These are phyloP conservation scores for Synergus laeviventris DNA, from an alignment of 2,888 invertebrate species.

Conservation along the genomic window DNA sequence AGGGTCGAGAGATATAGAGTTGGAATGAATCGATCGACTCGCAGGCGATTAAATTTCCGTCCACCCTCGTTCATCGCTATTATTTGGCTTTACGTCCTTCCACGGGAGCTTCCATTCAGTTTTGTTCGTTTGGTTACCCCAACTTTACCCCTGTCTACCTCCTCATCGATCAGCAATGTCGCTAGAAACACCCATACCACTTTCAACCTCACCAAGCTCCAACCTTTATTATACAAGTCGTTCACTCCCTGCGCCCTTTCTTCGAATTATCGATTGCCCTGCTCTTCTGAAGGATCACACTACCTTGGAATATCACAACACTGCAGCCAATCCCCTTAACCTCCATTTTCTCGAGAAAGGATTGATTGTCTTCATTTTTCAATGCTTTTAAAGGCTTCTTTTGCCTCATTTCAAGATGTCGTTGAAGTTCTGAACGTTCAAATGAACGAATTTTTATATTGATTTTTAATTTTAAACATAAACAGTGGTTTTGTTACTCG, in stretches of 20 bases:
- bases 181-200: constrained; percentile 7
- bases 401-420: too few relatives aligned
- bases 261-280: constrained; percentile 55
- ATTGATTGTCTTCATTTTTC: constrained; percentile 48
- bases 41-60: constrained; percentile 36
- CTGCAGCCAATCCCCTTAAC: constrained; percentile 48
- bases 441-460: too few relatives aligned
- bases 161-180: constrained; percentile 30
- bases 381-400: constrained; percentile 13
- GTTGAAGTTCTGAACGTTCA: too few relatives aligned
- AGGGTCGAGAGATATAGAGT: constrained; percentile 16
- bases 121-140: constrained; percentile 36
- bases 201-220: constrained; percentile 3
- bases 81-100: constrained; percentile 35
- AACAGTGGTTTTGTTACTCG: too few relatives aligned
- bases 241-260: constrained; percentile 48
- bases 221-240: constrained; percentile 18
- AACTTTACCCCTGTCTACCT: not conserved
- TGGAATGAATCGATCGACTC: constrained; percentile 30
- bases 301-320: constrained; percentile 48
- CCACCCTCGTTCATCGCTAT: constrained; percentile 36
- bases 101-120: constrained; percentile 29
- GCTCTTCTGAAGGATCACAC: constrained; percentile 50
- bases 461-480: too few relatives aligned
- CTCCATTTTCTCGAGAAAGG: constrained; percentile 49